A percentile compares a stretch with the other conserved stretches of the same genome.
Conservation (phyloP, 2,888 invertebrate species). For the Orthosia incerta region DNA sequence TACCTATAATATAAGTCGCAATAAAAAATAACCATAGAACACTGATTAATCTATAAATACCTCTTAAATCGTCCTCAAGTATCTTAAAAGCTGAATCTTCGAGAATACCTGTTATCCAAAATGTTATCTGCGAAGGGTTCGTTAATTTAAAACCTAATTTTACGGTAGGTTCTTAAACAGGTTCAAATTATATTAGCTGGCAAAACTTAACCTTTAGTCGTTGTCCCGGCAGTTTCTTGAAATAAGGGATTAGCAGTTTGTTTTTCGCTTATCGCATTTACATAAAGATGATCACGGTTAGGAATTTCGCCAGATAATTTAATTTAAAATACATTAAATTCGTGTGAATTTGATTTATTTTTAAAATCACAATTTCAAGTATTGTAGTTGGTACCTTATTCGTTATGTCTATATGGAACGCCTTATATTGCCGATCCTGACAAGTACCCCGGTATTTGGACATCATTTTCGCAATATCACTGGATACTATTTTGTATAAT, state of each 20-base stretch:
- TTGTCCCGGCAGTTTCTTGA: not conserved
- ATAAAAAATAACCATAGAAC: not conserved
- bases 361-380: not conserved
- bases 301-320: not conserved
- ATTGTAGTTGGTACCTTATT: constrained; percentile 64
- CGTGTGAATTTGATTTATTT: not conserved
- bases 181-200: too few species aligned
- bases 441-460: not conserved
- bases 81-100: constrained; percentile 76
- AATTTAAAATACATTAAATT: not conserved
- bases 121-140: constrained; percentile 73
- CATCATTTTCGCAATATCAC: constrained; percentile 71
- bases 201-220: not conserved
- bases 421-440: constrained; percentile 53
- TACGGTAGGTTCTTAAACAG: too few species aligned
- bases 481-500: constrained; percentile 72
- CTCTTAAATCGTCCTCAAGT: constrained; percentile 80
- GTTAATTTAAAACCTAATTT: constrained; percentile 2
- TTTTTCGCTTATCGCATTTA: not conserved
- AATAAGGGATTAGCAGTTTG: not conserved
- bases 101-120: constrained; percentile 82
- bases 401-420: constrained; percentile 75
- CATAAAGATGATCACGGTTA: not conserved
- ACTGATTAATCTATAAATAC: constrained; percentile 64
- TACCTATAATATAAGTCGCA: not conserved